Conservation (phyloP, 1,140 invertebrate species). For the Euschistus heros region DNA sequence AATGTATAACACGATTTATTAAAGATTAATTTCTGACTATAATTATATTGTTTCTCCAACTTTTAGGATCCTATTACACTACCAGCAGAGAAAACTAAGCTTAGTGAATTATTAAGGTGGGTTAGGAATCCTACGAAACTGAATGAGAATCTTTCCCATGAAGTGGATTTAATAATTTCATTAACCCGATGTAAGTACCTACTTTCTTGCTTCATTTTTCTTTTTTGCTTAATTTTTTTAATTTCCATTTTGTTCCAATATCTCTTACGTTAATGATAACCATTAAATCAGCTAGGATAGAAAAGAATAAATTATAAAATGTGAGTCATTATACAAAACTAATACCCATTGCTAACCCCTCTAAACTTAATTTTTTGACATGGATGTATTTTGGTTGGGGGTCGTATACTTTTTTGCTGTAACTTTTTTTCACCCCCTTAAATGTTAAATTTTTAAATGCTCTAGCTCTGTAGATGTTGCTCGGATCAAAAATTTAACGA, state of each 20-base stretch:
- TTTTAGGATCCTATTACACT: slow-evolving; percentile 12
- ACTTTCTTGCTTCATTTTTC: not conserved
- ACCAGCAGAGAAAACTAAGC: slow-evolving; percentile 15
- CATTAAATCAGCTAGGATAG: not conserved
- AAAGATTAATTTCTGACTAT: too few species aligned
- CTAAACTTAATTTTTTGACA: not conserved
- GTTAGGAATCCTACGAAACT: slow-evolving; percentile 13
- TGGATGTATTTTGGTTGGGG: too few species aligned
- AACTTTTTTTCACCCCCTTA: too few species aligned
- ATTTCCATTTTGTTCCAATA: not conserved
- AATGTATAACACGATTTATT: too few species aligned
- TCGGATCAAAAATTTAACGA: too few species aligned
- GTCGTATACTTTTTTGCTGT: too few species aligned
- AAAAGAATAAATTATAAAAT: not conserved
- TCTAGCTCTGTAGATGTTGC: too few species aligned
- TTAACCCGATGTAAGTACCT: slow-evolving; percentile 21
- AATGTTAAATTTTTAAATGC: too few species aligned
- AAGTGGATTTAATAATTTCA: slow-evolving; percentile 18
- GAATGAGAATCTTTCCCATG: not conserved
- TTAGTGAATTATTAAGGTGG: slow-evolving; percentile 17
- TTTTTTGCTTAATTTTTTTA: not conserved
- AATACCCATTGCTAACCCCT: not conserved
- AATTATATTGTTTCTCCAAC: not conserved
- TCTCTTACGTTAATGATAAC: not conserved
- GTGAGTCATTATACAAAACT: not conserved